Conservation (phyloP, 2,888 invertebrate genomes). For the Agrochola lota region DNA sequence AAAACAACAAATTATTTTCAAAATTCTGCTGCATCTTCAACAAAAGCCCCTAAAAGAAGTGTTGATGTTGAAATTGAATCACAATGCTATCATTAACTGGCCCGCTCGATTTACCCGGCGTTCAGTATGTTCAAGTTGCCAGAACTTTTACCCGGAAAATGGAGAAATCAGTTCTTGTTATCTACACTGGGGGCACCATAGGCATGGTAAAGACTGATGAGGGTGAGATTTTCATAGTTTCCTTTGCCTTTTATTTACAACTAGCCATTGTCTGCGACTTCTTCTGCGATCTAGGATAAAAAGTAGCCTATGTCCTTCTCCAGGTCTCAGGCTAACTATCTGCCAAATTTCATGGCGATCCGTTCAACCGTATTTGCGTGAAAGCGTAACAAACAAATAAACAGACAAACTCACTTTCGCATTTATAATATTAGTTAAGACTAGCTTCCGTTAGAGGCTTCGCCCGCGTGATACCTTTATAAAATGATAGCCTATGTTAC, state of each 20-base stretch:
- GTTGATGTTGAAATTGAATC: background rate
- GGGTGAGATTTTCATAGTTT: constrained; percentile 88
- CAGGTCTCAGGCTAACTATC: too few species aligned
- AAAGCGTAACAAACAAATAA: too few species aligned
- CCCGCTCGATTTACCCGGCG: background rate
- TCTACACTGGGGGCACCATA: constrained; percentile 99
- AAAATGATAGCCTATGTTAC: too few species aligned
- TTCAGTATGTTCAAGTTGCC: background rate
- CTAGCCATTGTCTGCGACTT: too few species aligned
- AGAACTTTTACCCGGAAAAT: background rate
- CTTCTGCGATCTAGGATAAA: too few species aligned
- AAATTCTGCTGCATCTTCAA: background rate
- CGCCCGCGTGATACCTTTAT: too few species aligned
- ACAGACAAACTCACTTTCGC: too few species aligned
- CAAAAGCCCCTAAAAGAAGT: background rate
- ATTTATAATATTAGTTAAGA: too few species aligned
- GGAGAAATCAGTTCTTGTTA: constrained; percentile 93
- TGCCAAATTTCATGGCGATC: too few species aligned
- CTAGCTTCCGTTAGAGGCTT: too few species aligned
- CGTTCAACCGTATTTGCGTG: too few species aligned
- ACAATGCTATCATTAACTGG: constrained; percentile 20
- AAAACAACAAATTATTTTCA: background rate
- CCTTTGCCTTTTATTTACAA: background rate
- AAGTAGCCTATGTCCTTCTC: too few species aligned
- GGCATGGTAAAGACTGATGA: constrained; percentile 96